Evolutionary conservation across 2,113 vertebrate species (phyloP).

Genomic region (Anser brachyrhynchus): DNA sequence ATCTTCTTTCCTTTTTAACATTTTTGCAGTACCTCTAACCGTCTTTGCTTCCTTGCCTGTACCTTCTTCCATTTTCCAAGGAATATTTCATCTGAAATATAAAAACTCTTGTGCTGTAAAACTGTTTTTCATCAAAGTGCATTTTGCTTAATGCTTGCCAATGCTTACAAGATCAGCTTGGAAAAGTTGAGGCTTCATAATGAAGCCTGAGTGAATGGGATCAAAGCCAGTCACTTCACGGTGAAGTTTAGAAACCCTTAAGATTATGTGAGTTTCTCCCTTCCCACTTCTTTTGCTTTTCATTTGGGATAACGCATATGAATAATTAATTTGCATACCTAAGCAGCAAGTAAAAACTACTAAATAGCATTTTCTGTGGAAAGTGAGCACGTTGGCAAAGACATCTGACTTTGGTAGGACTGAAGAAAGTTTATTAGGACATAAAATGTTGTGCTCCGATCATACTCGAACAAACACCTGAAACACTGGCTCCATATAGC

Average conservation of each 20-base stretch:
- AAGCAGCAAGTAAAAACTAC: not conserved
- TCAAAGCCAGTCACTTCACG: not conserved
- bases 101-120: not conserved
- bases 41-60: not conserved
- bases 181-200: not conserved
- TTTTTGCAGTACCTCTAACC: not conserved
- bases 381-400: not conserved
- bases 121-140: not conserved
- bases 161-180: not conserved
- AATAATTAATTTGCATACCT: not conserved
- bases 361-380: not conserved
- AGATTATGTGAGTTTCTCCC: not conserved
- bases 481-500: not conserved
- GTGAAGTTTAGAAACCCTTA: not conserved
- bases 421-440: not conserved
- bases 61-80: not conserved
- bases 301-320: not conserved
- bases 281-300: not conserved
- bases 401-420: not conserved
- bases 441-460: not conserved
- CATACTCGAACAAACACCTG: not conserved
- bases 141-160: not conserved
- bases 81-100: not conserved
- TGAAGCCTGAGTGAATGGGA: not conserved
- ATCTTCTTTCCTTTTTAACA: not conserved